Evolutionary conservation across 1,140 invertebrate species (phyloP), one percentile per base, ranked within the genome.

Genomic region (Bombus sibiricus): DNA sequence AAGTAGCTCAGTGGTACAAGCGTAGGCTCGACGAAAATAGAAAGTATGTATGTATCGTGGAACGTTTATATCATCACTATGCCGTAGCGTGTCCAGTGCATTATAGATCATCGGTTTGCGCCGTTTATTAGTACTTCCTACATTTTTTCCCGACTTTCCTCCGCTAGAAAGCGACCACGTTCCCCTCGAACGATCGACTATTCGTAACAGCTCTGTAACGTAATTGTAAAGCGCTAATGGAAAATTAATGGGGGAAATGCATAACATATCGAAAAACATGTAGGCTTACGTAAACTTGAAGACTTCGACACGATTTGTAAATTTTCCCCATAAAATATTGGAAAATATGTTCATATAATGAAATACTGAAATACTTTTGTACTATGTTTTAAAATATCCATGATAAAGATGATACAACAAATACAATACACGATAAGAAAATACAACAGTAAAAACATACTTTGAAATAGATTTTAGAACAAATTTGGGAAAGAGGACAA

Each of bases 1-100:
- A 89, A 85, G 88, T 89, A 69, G 86, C 74, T 76, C 86, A 88
- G 53, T 74, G 73, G 87, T 89, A 74, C 83, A 32, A 66, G 53
- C 25, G 22, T 62, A 10, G 68, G 13, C 28, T 32, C 53, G 39
- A 80, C 59, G 76, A 85, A 85, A 80, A 80, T 85, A 85, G 83
- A 85, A 85, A 85, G 83, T 80, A 47, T 9, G 12, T 62, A 13
- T n/a, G 12, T 62, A 66, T 34, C 69, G 8, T 28, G 69, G 37
- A 78, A 78, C 43, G 53, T 59, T 76, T 73, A 75, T 75, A 76
- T 83, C 72, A 64, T 83, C 81, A 22, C 15, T 64, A 13, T 57
- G 22, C 28, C 18, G 39, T 22, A 8, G 25, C 32, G 6, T 69
- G 8, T 47, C 22, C 8, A 1, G 34, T 37, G 34, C 59, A 57